Evolutionary conservation across 2,113 vertebrate genomes (phyloP), one percentile per base, ranked within the genome.

Genomic region (Syngnathus scovelli): DNA sequence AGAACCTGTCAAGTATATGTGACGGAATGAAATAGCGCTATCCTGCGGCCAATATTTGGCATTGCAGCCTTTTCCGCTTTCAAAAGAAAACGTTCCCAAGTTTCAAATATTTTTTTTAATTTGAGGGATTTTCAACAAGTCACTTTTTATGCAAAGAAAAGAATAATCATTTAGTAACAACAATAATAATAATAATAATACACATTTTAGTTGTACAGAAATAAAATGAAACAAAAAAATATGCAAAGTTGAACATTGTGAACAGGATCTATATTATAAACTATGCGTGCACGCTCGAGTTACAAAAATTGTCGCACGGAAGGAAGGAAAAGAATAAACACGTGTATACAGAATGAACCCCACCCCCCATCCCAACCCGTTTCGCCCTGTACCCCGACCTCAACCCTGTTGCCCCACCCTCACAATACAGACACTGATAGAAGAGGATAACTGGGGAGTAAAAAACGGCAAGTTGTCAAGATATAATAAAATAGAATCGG

Each of bases 401-500:
- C 9, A 19, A 38, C 87, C 86, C 83, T 75, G 81, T 6, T 6
- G 44, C 44, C 44, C 44, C 44, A 16, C 44, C 85, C 84, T 58
- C 73, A 89, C 87, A 83, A 88, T 84, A 90, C 84, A 85, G 86
- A 89, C 86, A 79, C 87, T 77, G 72, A 90, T 80, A 80, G 87
- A 87, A 84, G 70, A 82, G 59, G 68, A 88, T 86, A 89, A 78
- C 80, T 82, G 77, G 81, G 77, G 81, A 84, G 76, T 85, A 87
- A 87, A 88, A 89, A 86, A 87, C 77, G 81, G 81, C 81, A 82
- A 82, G 86, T 82, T 74, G 85, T 87, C 58, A 85, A 86, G 88
- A 89, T 85, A 85, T 90, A 89, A 90, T 90, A 89, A 91, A 91
- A 91, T 91, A 90, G 88, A 89, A 90, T 91, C 89, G 27, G 82